phyloP scores from a whole-genome alignment of 2,888 invertebrate species.

The Phyto melanocephala region DNA sequence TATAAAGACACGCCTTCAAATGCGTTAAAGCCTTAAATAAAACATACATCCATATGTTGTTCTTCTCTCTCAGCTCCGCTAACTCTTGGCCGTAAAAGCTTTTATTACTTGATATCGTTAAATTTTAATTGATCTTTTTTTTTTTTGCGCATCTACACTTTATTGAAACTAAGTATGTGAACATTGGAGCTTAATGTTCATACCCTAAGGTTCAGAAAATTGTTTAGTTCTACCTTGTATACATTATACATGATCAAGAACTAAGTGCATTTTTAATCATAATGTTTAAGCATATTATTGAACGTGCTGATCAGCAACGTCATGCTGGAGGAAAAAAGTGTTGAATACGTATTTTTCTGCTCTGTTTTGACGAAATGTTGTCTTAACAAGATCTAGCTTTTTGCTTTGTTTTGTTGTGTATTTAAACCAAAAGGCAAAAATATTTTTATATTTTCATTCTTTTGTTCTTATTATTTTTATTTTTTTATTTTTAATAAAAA shows the following conservation, averaged over 20 bases:
- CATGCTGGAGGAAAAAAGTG: constrained; percentile 40
- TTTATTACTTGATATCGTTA: constrained; percentile 74
- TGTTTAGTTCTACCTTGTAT: constrained; percentile 35
- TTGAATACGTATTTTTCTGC: constrained; percentile 21
- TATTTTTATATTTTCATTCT: constrained; percentile 7
- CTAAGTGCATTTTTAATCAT: constrained; percentile 73
- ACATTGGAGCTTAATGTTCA: constrained; percentile 44
- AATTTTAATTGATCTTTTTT: constrained; percentile 76
- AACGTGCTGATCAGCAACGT: constrained; percentile 26
- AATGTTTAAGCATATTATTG: constrained; percentile 69
- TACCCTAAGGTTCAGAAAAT: constrained; percentile 55
- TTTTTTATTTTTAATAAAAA: constrained; percentile 14
- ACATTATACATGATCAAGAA: constrained; percentile 15
- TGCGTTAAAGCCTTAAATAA: constrained; percentile 9
- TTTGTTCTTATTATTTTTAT: too few species aligned
- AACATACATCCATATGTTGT: constrained; percentile 30
- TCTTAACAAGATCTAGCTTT: constrained; percentile 75
- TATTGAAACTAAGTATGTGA: constrained; percentile 60
- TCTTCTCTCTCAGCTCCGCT: not conserved
- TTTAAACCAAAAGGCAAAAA: constrained; percentile 32
- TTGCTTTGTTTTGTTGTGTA: not conserved
- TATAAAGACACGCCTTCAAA: constrained; percentile 53
- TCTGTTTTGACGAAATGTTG: constrained; percentile 71
- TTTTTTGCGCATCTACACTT: not conserved
- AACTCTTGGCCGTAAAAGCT: not conserved